Evolutionary conservation across 1,140 invertebrate species (phyloP).

Genomic region (Camponotus pennsylvanicus): DNA sequence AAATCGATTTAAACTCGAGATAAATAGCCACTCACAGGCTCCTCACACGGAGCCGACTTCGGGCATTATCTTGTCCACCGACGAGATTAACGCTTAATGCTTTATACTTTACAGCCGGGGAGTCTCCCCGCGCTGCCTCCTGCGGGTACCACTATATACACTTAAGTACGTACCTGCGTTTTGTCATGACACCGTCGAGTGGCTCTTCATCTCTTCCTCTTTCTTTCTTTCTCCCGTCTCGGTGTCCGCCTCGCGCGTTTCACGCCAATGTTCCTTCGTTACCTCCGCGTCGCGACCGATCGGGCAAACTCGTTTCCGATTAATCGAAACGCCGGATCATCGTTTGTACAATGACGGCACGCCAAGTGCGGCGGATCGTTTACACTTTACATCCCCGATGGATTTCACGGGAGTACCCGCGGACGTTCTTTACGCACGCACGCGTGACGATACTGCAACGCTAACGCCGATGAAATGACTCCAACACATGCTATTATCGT

Average conservation of each 20-base stretch:
- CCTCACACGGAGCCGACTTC: conserved; percentile 84
- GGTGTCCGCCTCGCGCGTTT: background rate
- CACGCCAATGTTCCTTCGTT: conserved; percentile 44
- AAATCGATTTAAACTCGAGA: conserved; percentile 87
- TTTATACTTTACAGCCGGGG: conserved; percentile 83
- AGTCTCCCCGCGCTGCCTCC: conserved; percentile 64
- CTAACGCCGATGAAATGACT: conserved; percentile 31
- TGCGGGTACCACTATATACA: conserved; percentile 70
- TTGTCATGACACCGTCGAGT: conserved; percentile 64
- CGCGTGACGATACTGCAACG: background rate
- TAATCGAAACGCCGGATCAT: conserved; percentile 77
- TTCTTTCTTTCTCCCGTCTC: conserved; percentile 21
- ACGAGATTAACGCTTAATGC: conserved; percentile 85
- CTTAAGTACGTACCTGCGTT: conserved; percentile 68
- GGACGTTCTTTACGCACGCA: background rate
- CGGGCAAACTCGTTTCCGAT: conserved; percentile 69
- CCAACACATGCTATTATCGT: conserved; percentile 27
- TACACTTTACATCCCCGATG: conserved; percentile 77
- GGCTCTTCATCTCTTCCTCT: conserved; percentile 56
- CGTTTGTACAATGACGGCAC: conserved; percentile 67
- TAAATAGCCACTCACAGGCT: conserved; percentile 85
- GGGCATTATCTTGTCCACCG: conserved; percentile 85
- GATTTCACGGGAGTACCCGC: conserved; percentile 69
- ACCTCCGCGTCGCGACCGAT: conserved; percentile 13
- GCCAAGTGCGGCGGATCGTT: conserved; percentile 70